Evolutionary conservation across 2,113 vertebrate species (phyloP).

Genomic region (Puffinus mauretanicus): DNA sequence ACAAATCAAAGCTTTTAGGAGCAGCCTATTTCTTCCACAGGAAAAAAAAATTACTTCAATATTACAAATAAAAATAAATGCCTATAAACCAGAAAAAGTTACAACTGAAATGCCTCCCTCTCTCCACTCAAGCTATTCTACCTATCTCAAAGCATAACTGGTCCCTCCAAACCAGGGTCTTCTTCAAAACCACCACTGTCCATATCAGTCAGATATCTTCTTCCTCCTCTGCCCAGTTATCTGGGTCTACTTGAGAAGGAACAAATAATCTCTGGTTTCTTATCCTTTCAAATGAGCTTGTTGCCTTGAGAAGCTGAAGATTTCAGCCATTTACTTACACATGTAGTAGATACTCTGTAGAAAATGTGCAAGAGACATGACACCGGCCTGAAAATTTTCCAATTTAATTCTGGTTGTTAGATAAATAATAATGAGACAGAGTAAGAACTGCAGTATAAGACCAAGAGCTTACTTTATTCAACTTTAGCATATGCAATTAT

Average conservation of each 20-base stretch:
- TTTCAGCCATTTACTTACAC: background rate
- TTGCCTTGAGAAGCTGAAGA: background rate
- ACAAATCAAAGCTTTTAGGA: background rate
- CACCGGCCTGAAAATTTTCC: background rate
- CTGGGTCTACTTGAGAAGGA: background rate
- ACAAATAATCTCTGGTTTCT: background rate
- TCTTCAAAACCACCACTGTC: background rate
- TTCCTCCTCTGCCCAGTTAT: background rate
- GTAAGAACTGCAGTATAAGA: background rate
- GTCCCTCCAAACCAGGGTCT: background rate
- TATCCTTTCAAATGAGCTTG: background rate
- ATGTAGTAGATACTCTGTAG: background rate
- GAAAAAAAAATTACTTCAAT: background rate
- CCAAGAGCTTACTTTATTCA: background rate
- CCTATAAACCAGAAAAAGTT: background rate
- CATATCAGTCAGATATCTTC: background rate
- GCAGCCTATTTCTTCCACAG: background rate
- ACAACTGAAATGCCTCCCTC: background rate
- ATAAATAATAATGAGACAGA: background rate
- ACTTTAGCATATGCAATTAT: background rate
- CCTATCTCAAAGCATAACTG: background rate
- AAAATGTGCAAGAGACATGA: background rate
- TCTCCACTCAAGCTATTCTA: background rate
- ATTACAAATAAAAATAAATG: background rate
- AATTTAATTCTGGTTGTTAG: background rate